Conservation (phyloP, 2,888 invertebrate genomes). For the Tiphia femorata region DNA sequence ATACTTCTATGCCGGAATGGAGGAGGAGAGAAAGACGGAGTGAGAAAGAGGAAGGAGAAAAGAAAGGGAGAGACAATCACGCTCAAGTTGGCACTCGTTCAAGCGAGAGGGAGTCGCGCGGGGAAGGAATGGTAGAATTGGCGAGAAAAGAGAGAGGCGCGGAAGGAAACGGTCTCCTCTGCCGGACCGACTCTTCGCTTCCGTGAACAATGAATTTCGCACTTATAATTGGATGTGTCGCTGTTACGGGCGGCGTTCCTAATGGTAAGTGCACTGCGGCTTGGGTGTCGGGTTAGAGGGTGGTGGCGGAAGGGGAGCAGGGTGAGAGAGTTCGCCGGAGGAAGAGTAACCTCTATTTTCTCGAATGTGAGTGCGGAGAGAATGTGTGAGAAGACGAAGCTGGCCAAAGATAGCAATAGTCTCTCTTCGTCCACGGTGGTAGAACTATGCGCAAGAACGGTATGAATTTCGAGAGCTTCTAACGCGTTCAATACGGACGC, state of each 20-base stretch:
- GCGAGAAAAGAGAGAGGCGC: conserved; percentile 5
- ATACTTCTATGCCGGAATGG: conserved; percentile 8
- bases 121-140: too few species aligned
- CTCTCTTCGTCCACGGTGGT: too few species aligned
- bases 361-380: too few species aligned
- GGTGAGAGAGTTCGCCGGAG: too few species aligned
- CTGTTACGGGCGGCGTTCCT: conserved; percentile 57
- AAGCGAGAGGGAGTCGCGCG: conserved; percentile 41
- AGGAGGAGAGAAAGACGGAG: background rate
- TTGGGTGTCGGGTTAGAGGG: conserved; percentile 14
- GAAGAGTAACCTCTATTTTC: conserved; percentile 41
- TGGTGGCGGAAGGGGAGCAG: conserved; percentile 7
- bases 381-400: too few species aligned
- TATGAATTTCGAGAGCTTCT: too few species aligned
- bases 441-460: too few species aligned
- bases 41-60: too few species aligned
- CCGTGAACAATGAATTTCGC: conserved; percentile 61
- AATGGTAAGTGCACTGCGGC: conserved; percentile 61
- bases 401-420: too few species aligned
- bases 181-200: conserved; percentile 23
- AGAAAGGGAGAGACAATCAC: conserved; percentile 32
- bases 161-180: conserved; percentile 8
- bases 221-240: conserved; percentile 64
- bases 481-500: too few species aligned
- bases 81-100: conserved; percentile 55